Percentiles rank a stretch among this genome's conserved stretches.
Conservation (phyloP, 1,140 invertebrate species). For the Colletes latitarsis region DNA sequence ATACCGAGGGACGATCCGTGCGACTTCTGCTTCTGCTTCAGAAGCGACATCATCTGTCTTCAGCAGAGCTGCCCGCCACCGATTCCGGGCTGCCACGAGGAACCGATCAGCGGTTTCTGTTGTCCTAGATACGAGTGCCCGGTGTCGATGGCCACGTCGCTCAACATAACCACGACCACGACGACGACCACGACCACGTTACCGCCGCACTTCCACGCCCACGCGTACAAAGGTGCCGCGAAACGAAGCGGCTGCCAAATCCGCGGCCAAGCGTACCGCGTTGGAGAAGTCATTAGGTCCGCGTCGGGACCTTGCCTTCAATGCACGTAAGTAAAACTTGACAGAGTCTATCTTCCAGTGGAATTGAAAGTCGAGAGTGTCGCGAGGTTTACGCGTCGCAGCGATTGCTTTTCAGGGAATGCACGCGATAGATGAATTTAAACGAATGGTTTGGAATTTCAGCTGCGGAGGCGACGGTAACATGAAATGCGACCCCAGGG, state of each 20-base stretch:
- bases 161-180: conserved; percentile 91
- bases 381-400: no score
- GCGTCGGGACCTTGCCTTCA: conserved; percentile 94
- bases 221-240: conserved; percentile 88
- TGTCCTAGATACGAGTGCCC: conserved; percentile 97
- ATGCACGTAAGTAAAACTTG: conserved; percentile 90
- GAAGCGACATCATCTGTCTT: conserved; percentile 96
- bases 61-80: conserved; percentile 97
- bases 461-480: conserved; percentile 93
- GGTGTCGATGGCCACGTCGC: conserved; percentile 89
- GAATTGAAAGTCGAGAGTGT: no score
- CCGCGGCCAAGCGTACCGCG: conserved; percentile 89
- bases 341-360: neutral
- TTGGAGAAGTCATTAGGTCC: conserved; percentile 90
- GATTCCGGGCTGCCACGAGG: conserved; percentile 93
- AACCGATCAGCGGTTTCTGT: conserved; percentile 95
- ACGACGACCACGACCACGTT: conserved; percentile 93
- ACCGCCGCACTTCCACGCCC: conserved; percentile 89
- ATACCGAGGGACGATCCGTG: conserved; percentile 96
- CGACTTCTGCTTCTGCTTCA: conserved; percentile 98
- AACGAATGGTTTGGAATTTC: conserved; percentile 1
- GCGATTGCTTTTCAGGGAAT: no score
- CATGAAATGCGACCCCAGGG: conserved; percentile 95
- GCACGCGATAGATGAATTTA: neutral
- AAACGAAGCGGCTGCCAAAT: conserved; percentile 91